Base-by-base conservation (phyloP, 1,140 invertebrate genomes). In the Trichoplusia ni region DNA sequence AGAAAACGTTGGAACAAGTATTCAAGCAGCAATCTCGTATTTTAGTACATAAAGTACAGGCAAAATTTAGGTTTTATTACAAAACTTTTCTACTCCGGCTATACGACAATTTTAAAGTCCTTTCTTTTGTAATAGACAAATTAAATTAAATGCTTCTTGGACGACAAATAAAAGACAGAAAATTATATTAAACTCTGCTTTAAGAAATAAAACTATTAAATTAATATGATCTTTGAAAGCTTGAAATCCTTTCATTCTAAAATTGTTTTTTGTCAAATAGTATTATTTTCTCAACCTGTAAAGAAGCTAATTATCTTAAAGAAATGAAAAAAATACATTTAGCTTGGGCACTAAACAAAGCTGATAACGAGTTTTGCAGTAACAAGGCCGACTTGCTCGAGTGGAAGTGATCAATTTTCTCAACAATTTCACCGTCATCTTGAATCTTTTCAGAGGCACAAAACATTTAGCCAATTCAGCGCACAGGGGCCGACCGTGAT, bases 401-500 rank as follows among this genome's bases (percentile, higher is more conserved):
- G 79, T 85, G 86, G 79, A 90, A 89, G 74, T 83, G 84, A 90
- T 88, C 83, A 87, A 88, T 87, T 87, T 87, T 89, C 81, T 82
- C 79, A 81, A 90, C 81, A 86, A 86, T 90, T 88, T 88, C 82
- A 81, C 79, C 82, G 79, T 86, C 83, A 82, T 86, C 82, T 88
- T 73, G 71, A 86, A 87, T 84, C 83, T 90, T 88, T 87, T 86
- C 77, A 82, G 69, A 67, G 69, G 77, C 79, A 87, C 81, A 90
- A 90, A 86, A 86, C 84, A 87, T 90, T 90, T 86, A 84, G 84
- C 83, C 84, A 88, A 88, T 88, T 88, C 84, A 88, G 83, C 84
- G 79, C 75, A 79, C 79, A 73, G 79, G 69, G 80, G 67, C 73
- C 78, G 71, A 66, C 73, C 65, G 74, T 84, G 76, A 87, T 87